Evolutionary conservation across 2,113 vertebrate species (phyloP), one percentile per base, ranked within the genome.

Genomic region (Paradoxurus hermaphroditus): DNA sequence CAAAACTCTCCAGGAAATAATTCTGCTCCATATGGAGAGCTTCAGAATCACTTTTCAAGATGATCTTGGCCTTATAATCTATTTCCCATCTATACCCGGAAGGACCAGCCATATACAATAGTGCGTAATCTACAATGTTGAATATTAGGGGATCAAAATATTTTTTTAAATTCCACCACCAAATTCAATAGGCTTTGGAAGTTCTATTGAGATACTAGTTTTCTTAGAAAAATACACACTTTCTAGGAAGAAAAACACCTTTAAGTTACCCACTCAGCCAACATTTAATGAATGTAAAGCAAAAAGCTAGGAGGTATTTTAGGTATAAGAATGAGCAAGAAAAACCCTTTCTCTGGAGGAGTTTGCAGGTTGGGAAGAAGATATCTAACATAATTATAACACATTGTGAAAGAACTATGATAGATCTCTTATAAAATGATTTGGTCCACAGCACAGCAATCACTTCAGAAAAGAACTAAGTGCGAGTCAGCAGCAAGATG

Each of bases 1-100:
- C 36, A 85, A 81, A 94, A 73, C 49, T 75, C 88, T 93, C 44
- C 29, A 89, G 65, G 65, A 92, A 92, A 85, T 44, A 97, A 85
- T 85, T 70, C 39, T 95, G 16, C 41, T 73, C 68, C 56, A 94
- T 94, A 25, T 81, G 72, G 65, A 94, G 36, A 85, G 41, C 67
- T 85, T 51, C 31, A 59, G 46, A 41, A 85, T 81, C 63, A 95
- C n/a, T 46, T 81, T 83, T 95, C 78, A 93, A 88, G 56, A 89
- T 92, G 29, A 92, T 62, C 53, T 75, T 73, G 72, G 56, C 75
- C 56, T 59, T 39, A 29, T n/a, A 34, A 87, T 84, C 53, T 75
- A 29, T 51, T 36, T 86, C 8, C 25, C 62, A 96, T 78, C 70
- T 46, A 62, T 14, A 34, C 18, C 14, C 86, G 70, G 86, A 11